Base-by-base conservation (phyloP, 2,888 invertebrate species). In the Nymphalis urticae region DNA sequence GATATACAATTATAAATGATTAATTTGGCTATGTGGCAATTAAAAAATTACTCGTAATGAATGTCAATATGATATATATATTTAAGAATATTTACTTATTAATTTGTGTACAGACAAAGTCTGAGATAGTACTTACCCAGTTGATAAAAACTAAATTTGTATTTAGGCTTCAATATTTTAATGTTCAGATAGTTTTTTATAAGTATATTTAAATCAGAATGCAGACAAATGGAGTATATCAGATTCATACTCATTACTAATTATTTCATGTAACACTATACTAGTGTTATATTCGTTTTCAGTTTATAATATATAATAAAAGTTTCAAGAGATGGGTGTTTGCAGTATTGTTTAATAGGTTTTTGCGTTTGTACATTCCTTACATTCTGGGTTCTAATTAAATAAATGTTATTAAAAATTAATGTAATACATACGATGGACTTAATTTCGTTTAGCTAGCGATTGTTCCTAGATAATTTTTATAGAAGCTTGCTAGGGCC, bases 321-420 rank as follows among this genome's bases (percentile, higher is more conserved):
- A 56, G 17, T 32, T 56, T 8, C 27, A 54, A 5, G 1, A 16
- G 17, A 21, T 53, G 51, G 54, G n/a, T 56, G 16, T 54, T 54
- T 36, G 8, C 1, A 36, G 17, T 67, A 75, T 75, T 84, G 42
- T 42, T 42, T 42, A 13, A 42, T 86, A 86, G 85, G 83, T 19
- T 19, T 42, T 36, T 58, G 32, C 32, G 19, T 88, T 88, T 85
- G 82, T 87, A 89, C 90, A 90, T 90, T 89, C 90, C 90, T 87
- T 27, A 32, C 13, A 63, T 62, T 27, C 32, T 62, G 32, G 50
- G 53, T 66, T 61, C 61, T 19, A 27, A 32, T 61, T 53, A n/a
- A 53, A 8, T 60, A 61, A 27, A 19, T 61, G 19, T 53, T 54
- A 42, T 6, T 47, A 54, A 63, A 24, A 32, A 42, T 62, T 50